phyloP scores from a whole-genome alignment of 2,797 vertebrate species.

The Knipowitschia caucasica region DNA sequence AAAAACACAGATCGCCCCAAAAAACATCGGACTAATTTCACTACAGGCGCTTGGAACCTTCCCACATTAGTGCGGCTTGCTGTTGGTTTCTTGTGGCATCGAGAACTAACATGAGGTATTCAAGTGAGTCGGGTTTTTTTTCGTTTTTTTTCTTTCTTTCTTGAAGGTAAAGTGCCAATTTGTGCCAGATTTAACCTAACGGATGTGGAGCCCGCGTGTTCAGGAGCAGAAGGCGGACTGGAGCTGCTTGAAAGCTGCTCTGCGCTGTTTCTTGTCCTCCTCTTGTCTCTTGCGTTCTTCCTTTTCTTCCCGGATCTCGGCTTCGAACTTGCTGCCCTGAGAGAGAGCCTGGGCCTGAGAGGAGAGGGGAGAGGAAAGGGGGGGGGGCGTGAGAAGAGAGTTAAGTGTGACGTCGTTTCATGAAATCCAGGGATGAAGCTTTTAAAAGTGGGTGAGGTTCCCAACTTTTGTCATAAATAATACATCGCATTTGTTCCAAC shows the following conservation, averaged over 20 bases:
- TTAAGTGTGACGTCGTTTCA: no score
- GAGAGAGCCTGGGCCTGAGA: conserved; percentile 88
- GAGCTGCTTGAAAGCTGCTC: conserved; percentile 89
- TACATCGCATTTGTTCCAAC: no score
- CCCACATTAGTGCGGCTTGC: neutral
- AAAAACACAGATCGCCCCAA: conserved; percentile 4
- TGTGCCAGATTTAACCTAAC: conserved; percentile 19
- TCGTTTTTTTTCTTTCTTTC: no score
- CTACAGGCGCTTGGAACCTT: conserved; percentile 4
- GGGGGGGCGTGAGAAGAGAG: no score
- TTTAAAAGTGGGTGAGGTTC: no score
- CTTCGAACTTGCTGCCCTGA: conserved; percentile 88
- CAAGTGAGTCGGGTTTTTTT: conserved; percentile 4
- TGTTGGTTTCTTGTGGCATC: conserved; percentile 1
- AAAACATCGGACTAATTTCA: conserved; percentile 1
- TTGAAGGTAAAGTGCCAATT: conserved; percentile 31
- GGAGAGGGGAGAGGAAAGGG: conserved; percentile 14
- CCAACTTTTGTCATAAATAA: no score
- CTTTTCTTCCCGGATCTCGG: conserved; percentile 90
- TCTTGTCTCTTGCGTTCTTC: conserved; percentile 86
- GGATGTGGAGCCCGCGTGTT: conserved; percentile 26
- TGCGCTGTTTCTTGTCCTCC: conserved; percentile 82
- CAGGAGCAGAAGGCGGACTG: conserved; percentile 84
- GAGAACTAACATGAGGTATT: conserved; percentile 26
- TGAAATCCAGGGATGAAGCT: no score